Evolutionary conservation across 2,113 vertebrate species (phyloP).

Genomic region (Petroica traversi): DNA sequence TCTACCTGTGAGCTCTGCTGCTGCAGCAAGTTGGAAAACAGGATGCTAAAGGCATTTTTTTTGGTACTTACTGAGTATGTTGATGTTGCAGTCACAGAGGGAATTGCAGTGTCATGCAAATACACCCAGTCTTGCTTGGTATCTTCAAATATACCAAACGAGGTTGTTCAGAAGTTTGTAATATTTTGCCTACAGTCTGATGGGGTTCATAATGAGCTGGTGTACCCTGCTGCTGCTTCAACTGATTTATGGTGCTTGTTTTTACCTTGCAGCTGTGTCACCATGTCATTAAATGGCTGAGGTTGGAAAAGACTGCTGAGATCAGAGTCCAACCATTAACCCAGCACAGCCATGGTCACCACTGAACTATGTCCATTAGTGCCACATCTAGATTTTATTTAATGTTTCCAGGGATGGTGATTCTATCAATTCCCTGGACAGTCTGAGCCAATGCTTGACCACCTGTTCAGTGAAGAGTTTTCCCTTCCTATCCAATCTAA

Average conservation of each 20-base stretch:
- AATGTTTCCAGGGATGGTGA: not conserved
- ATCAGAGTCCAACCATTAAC: not conserved
- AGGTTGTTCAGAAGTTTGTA: not conserved
- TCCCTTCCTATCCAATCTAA: not conserved
- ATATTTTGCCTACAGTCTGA: not conserved
- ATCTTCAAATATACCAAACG: not conserved
- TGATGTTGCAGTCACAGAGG: not conserved
- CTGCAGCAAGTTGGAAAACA: not conserved
- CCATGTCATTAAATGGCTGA: not conserved
- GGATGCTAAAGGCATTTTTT: not conserved
- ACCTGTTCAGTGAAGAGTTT: not conserved
- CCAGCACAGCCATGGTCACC: not conserved
- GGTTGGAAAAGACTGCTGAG: not conserved
- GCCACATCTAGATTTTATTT: not conserved
- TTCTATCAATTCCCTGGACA: not conserved
- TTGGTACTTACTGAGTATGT: not conserved
- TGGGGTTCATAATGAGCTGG: not conserved
- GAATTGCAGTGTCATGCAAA: not conserved
- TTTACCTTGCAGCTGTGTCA: not conserved
- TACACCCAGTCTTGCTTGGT: not conserved
- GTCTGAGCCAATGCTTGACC: not conserved
- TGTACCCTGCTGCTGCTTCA: not conserved
- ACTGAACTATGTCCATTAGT: not conserved
- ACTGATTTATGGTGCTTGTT: not conserved
- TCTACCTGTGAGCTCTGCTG: not conserved